Evolutionary conservation across 2,113 vertebrate species (phyloP).

Genomic region (Actinemys pallida): DNA sequence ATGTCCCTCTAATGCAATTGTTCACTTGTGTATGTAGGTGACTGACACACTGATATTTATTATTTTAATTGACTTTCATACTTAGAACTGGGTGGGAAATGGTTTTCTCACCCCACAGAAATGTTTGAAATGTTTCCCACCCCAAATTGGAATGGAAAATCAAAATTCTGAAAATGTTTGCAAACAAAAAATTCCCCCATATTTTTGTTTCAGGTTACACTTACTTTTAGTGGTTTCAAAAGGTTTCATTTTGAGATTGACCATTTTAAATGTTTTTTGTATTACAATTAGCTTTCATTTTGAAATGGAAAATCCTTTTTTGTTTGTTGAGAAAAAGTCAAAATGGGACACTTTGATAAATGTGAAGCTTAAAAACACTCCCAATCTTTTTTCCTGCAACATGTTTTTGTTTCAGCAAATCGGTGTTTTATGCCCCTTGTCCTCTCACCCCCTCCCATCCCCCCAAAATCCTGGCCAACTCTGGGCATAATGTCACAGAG

Average conservation of each 20-base stretch:
- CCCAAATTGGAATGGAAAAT: neutral
- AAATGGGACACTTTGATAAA: neutral
- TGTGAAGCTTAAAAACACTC: neutral
- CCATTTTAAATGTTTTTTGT: too few species aligned
- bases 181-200: neutral
- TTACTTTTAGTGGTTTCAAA: neutral
- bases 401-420: neutral
- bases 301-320: neutral
- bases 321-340: neutral
- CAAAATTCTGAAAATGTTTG: neutral
- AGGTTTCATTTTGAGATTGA: neutral
- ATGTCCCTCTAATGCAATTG: neutral
- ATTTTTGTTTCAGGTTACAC: neutral
- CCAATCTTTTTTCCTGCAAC: neutral
- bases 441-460: neutral
- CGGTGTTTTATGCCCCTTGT: neutral
- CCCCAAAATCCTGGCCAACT: neutral
- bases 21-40: neutral
- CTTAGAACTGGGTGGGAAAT: neutral
- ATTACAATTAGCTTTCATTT: neutral
- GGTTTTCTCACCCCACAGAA: neutral
- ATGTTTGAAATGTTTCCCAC: neutral
- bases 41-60: neutral
- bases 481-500: neutral
- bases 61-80: neutral